Base-by-base conservation (phyloP, 2,797 vertebrate species). In the Geotrypetes seraphini region DNA sequence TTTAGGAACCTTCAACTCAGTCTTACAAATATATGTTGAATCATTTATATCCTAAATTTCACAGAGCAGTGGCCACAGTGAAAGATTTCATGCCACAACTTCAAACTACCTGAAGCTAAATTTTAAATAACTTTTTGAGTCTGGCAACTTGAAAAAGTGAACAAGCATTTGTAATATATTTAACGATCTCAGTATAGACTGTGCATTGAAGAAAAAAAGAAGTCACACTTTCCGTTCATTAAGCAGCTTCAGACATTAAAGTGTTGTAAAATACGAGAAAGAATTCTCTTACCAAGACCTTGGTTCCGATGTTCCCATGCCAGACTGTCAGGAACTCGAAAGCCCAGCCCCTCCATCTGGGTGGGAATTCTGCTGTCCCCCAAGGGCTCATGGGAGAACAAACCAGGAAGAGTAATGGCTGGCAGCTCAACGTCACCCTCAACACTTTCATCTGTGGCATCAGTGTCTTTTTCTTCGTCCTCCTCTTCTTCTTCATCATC, bases 291-390 rank as follows among this genome's bases (percentile, higher is more conserved):
- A 97, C 94, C 89, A 31, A 97, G 79, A 3, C 94, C 91, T 64
- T 92, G 92, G 70, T 95, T 93, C 59, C 81, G 87, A 59, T 93
- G 88, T 33, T 90, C 88, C 93, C 94, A 98, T 34, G 81, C 71
- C 0, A 82, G 62, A 39, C 67, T 53, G 3, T 78, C 75, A 1
- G 83, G 93, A 58, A 30, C 85, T 75, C 66, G 93, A 77, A 61
- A 89, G 63, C 59, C 78, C 5, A 68, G 60, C 8, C 68, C 75
- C 0, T 67, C 73, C 42, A 84, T 49, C 20, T 72, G 46, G 2
- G 66, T 66, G 16, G 87, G 60, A 16, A 85, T 55, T 10, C 78
- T 60, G 71, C 78, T 62, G 47, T 80, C 73, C 64, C 82, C 10
- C 65, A 79, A 23, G 47, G 83, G 70, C 12, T 87, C 26, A 56